These are phyloP conservation scores for Sphaerodactylus townsendi DNA, from an alignment of 2,113 vertebrate genomes.

Conservation along the genomic window DNA sequence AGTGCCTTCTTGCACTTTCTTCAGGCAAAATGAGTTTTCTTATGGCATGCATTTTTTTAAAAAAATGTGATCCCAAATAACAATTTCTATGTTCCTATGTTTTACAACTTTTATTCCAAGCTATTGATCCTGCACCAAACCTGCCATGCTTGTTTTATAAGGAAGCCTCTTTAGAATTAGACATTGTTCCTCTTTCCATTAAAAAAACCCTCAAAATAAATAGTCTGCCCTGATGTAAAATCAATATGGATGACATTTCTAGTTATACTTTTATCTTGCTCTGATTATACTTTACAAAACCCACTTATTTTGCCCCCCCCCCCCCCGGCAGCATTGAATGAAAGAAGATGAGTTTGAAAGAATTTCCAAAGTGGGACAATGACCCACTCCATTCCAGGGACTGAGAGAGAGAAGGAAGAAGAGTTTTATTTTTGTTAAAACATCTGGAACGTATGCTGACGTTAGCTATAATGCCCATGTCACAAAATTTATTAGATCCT, in stretches of 20 bases:
- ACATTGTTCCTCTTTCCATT: slow-evolving; percentile 16
- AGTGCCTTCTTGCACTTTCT: neutral
- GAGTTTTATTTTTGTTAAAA: no score
- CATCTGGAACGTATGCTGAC: no score
- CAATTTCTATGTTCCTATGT: neutral
- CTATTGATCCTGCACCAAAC: slow-evolving; percentile 41
- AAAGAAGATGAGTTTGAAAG: slow-evolving; percentile 8
- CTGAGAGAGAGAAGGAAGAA: no score
- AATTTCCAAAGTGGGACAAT: neutral
- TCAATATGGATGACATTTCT: slow-evolving; percentile 59
- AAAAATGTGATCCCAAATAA: neutral
- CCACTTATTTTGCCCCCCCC: neutral
- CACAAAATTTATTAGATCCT: no score
- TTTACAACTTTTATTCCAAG: slow-evolving; percentile 11
- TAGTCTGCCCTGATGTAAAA: slow-evolving; percentile 44
- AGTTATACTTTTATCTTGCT: slow-evolving; percentile 46
- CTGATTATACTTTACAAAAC: slow-evolving; percentile 24
- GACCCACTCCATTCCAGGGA: neutral
- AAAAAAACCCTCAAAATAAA: slow-evolving; percentile 35
- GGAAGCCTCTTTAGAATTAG: slow-evolving; percentile 46
- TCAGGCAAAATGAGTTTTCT: neutral
- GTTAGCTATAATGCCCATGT: no score
- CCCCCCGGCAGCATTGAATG: neutral
- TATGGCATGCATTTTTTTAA: neutral
- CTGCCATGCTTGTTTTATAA: neutral